phyloP scores from a whole-genome alignment of 2,888 invertebrate species.

The Hemicrepidius hirtus region DNA sequence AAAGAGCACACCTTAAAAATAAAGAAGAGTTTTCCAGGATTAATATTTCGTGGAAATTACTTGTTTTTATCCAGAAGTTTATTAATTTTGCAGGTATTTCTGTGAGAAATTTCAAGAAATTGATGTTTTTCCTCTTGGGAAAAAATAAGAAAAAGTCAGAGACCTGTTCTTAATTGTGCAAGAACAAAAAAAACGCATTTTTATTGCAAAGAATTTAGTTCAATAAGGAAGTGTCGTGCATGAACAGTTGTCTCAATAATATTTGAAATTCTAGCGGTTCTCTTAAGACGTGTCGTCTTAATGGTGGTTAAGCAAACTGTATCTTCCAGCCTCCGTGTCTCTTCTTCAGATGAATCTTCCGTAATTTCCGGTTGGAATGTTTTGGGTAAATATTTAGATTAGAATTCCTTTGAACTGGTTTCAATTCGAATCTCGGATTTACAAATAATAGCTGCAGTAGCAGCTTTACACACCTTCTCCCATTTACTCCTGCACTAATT shows the following conservation, averaged over 20 bases:
- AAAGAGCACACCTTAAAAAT: no score
- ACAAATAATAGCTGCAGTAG: background rate
- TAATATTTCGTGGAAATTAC: background rate
- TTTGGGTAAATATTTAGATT: slow-evolving; percentile 11
- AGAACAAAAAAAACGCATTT: background rate
- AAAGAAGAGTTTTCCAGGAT: background rate
- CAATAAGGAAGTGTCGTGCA: slow-evolving; percentile 30
- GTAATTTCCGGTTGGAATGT: slow-evolving; percentile 18
- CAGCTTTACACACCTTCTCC: background rate
- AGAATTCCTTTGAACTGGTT: background rate
- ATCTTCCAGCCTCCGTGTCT: background rate
- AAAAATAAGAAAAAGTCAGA: no score
- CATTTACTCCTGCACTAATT: background rate
- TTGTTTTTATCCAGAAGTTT: no score
- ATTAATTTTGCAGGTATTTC: no score
- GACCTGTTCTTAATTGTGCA: background rate
- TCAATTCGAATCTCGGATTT: no score
- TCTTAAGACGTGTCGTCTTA: background rate
- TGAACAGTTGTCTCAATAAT: slow-evolving; percentile 15
- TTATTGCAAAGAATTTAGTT: background rate
- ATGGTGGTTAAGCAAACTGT: slow-evolving; percentile 15
- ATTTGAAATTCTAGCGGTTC: slow-evolving; percentile 22
- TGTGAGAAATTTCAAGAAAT: no score
- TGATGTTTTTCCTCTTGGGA: no score
- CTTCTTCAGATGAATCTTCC: background rate